phyloP scores from a whole-genome alignment of 2,797 vertebrate genomes.

The Takifugu rubripes region DNA sequence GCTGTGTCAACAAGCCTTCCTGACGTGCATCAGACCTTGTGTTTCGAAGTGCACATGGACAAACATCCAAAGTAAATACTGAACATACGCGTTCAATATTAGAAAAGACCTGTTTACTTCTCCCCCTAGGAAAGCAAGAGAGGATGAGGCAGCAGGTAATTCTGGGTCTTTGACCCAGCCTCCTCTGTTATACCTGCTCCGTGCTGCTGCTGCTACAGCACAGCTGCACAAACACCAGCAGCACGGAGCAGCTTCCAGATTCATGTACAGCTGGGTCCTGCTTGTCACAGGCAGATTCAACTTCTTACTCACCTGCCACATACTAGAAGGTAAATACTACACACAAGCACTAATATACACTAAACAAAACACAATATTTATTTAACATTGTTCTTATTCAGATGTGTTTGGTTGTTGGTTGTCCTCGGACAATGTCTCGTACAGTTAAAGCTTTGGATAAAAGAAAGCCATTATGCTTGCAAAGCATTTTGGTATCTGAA shows the following conservation, averaged over 20 bases:
- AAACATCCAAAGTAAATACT: conserved; percentile 62
- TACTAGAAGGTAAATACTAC: too few species aligned
- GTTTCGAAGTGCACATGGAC: conserved; percentile 66
- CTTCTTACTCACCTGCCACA: too few species aligned
- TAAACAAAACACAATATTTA: too few species aligned
- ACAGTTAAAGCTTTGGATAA: too few species aligned
- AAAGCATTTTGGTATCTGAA: not conserved
- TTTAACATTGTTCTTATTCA: not conserved
- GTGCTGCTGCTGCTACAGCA: conserved; percentile 40
- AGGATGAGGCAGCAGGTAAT: conserved; percentile 42
- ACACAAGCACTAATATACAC: not conserved
- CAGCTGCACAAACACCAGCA: conserved; percentile 72
- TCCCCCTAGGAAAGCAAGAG: conserved; percentile 27
- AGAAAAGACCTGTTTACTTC: conserved; percentile 53
- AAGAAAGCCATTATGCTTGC: too few species aligned
- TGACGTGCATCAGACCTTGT: conserved; percentile 64
- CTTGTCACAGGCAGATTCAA: too few species aligned
- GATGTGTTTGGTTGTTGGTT: not conserved
- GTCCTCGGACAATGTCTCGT: not conserved
- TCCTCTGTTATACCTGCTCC: conserved; percentile 33
- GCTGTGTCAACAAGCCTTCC: conserved; percentile 60
- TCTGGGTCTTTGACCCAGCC: conserved; percentile 17
- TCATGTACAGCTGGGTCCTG: too few species aligned
- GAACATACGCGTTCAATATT: conserved; percentile 34
- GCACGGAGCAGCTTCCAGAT: not conserved